phyloP scores from a whole-genome alignment of 2,888 invertebrate genomes.

The Horisme vitalbata region DNA sequence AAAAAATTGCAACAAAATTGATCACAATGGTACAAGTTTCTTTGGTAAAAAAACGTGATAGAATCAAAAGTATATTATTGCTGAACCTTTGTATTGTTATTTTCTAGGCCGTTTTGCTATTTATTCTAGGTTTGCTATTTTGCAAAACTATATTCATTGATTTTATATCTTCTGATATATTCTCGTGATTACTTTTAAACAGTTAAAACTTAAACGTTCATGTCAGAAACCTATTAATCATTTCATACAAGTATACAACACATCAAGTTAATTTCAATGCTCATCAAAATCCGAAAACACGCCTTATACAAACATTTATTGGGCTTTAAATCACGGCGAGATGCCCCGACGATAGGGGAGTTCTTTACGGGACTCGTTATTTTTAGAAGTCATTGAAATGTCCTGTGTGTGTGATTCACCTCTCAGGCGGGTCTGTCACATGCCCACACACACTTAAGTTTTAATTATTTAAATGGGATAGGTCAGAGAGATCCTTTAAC shows the following conservation, averaged over 20 bases:
- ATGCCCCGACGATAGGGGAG: conserved; percentile 33
- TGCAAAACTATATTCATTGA: too few relatives aligned
- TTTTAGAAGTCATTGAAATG: conserved; percentile 47
- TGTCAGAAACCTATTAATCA: conserved; percentile 18
- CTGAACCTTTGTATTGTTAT: too few relatives aligned
- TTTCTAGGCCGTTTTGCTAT: too few relatives aligned
- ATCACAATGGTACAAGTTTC: too few relatives aligned
- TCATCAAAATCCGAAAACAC: conserved; percentile 33
- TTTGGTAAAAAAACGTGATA: too few relatives aligned
- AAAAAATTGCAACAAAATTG: too few relatives aligned
- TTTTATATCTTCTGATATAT: too few relatives aligned
- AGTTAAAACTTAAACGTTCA: too few relatives aligned
- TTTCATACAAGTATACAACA: conserved; percentile 4
- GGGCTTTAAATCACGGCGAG: conserved; percentile 45
- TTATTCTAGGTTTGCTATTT: too few relatives aligned
- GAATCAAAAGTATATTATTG: too few relatives aligned
- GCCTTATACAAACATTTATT: conserved; percentile 44
- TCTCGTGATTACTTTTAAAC: too few relatives aligned
- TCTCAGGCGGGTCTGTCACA: conserved; percentile 30
- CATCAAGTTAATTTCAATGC: conserved; percentile 20
- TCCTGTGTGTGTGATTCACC: conserved; percentile 46
- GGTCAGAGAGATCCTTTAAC: neutral
- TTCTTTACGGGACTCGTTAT: conserved; percentile 41
- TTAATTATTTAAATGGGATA: conserved; percentile 12
- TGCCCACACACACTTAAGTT: conserved; percentile 21